Evolutionary conservation across 2,113 vertebrate genomes (phyloP).

Genomic region (Gobiocypris rarus): DNA sequence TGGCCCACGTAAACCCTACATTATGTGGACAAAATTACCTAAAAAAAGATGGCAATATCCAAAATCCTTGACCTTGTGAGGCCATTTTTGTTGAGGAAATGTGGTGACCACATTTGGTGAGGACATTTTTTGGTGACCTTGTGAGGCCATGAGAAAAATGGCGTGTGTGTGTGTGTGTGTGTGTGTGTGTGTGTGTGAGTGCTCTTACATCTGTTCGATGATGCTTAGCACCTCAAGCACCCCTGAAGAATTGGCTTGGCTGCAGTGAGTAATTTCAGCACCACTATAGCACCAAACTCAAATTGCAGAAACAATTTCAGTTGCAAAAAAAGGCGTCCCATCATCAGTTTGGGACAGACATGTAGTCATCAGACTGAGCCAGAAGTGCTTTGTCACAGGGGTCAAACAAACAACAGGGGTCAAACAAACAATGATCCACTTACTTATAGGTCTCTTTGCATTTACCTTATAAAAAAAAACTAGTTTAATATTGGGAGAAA

Average conservation of each 20-base stretch:
- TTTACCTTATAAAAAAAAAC: neutral
- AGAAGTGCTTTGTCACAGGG: neutral
- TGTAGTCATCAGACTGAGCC: neutral
- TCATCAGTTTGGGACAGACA: neutral
- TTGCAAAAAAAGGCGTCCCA: neutral
- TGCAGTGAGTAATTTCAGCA: neutral
- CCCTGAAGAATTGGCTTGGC: neutral
- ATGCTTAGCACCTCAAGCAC: neutral
- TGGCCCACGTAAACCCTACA: too few species aligned
- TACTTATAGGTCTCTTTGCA: neutral
- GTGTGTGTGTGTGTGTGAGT: neutral
- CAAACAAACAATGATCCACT: neutral
- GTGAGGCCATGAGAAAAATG: too few species aligned
- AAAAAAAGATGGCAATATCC: too few species aligned
- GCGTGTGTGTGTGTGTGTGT: neutral
- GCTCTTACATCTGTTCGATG: neutral
- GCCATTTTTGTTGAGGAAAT: too few species aligned
- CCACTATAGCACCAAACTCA: neutral
- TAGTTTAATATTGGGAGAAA: neutral
- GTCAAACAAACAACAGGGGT: neutral
- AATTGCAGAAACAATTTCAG: neutral
- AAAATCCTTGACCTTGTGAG: too few species aligned
- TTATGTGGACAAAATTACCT: too few species aligned
- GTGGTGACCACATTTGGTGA: too few species aligned
- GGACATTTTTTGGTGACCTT: too few species aligned